Evolutionary conservation across 2,113 vertebrate species (phyloP), one percentile per base, ranked within the genome.

Genomic region (Tinamus guttatus): DNA sequence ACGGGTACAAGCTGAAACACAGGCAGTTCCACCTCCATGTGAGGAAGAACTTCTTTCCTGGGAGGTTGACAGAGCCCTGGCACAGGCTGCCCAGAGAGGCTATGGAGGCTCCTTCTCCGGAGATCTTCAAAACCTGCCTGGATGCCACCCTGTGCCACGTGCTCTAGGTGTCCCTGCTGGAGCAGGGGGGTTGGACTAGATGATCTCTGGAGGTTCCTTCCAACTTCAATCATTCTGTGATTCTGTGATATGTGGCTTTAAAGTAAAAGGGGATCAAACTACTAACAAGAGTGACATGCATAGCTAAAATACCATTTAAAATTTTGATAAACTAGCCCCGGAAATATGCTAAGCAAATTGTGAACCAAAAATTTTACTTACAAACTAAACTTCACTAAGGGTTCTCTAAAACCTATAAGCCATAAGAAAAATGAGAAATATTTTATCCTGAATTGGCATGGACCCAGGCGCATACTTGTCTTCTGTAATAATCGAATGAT

Each of bases 221-320:
- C n/a, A n/a, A n/a, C n/a, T n/a, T n/a, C n/a, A n/a, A n/a, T n/a
- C n/a, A n/a, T n/a, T n/a, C n/a, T n/a, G n/a, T n/a, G n/a, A n/a
- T n/a, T n/a, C n/a, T n/a, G n/a, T n/a, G n/a, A n/a, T n/a, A 80
- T 1, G 0, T 0, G 5, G 5, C 10, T 93, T 58, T 69, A 18
- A 85, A 86, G 6, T 28, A 83, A n/a, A n/a, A 71, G 21, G 24
- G 5, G 10, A 78, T 38, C 3, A 89, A 75, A 52, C 2, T 30
- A 6, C 4, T 71, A 12, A 7, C 6, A 81, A 9, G 3, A 25
- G 9, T 28, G 13, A 40, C 7, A 51, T 14, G 14, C 10, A 51
- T 43, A 2, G 19, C 49, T 82, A 52, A 68, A 78, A 75, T 47
- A 74, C 36, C 1, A 0, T 58, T 19, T 8, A 54, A 30, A 54